A percentile compares a stretch with the other conserved stretches of the same genome.
Conservation (phyloP, 2,888 invertebrate genomes). For the Bruchidius siliquastri region DNA sequence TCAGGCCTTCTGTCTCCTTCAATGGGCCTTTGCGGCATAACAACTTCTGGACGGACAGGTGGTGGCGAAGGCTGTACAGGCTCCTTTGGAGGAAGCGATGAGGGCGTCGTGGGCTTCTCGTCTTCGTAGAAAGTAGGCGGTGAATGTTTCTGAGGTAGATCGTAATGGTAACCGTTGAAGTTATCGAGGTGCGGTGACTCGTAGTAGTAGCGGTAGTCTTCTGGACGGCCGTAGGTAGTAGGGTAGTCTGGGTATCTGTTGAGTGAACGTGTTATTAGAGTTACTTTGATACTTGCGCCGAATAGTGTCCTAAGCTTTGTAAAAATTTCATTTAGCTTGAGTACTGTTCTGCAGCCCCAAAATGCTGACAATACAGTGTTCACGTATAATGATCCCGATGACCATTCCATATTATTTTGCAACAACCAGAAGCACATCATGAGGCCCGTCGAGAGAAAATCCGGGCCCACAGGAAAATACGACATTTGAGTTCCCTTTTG, state of each 20-base stretch:
- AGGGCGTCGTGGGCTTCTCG: neutral
- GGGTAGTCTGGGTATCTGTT: neutral
- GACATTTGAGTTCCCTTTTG: too few species aligned
- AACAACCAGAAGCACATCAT: too few species aligned
- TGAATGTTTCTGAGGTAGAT: conserved; percentile 7
- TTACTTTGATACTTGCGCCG: too few species aligned
- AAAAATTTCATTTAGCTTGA: too few species aligned
- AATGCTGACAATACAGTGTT: too few species aligned
- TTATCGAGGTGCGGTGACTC: conserved; percentile 2
- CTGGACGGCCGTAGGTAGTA: neutral
- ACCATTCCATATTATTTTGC: too few species aligned
- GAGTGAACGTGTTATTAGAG: too few species aligned
- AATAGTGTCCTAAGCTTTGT: too few species aligned
- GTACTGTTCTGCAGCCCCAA: too few species aligned
- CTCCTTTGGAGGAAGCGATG: neutral
- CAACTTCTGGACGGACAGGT: neutral
- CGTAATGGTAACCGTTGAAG: conserved; percentile 7
- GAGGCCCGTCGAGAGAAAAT: too few species aligned
- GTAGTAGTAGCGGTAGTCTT: conserved; percentile 2
- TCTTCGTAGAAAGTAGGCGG: conserved; percentile 4
- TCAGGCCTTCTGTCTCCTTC: neutral
- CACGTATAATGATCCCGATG: too few species aligned
- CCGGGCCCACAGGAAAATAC: too few species aligned
- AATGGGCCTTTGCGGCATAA: neutral
- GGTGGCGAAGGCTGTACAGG: conserved; percentile 1